Percentiles rank a stretch among this genome's conserved stretches.
Evolutionary conservation across 2,113 vertebrate species (phyloP).

Genomic region (Sebastes fasciatus): DNA sequence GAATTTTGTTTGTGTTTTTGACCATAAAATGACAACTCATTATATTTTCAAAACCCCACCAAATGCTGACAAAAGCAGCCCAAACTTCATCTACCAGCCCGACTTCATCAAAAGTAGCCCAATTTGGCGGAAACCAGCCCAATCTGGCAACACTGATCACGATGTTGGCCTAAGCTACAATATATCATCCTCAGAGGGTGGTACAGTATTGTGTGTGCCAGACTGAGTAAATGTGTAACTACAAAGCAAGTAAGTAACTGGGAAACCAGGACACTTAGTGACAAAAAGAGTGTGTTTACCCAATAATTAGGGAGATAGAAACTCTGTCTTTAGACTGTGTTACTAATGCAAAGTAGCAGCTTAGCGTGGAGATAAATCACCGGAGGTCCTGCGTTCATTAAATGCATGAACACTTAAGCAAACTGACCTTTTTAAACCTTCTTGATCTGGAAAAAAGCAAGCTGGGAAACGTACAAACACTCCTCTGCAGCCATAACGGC

Average conservation of each 20-base stretch:
- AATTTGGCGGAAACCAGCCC: too few species aligned
- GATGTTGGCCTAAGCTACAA: not conserved
- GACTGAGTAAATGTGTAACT: constrained; percentile 14
- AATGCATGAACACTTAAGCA: constrained; percentile 24
- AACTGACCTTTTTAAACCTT: constrained; percentile 30
- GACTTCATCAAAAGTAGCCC: too few species aligned
- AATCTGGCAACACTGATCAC: too few species aligned
- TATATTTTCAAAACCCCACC: too few species aligned
- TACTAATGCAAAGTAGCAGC: not conserved
- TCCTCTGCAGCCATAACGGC: constrained; percentile 16
- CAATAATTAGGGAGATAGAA: constrained; percentile 20
- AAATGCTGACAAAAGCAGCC: too few species aligned
- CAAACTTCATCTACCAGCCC: too few species aligned
- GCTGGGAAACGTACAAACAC: not conserved
- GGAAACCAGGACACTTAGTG: constrained; percentile 24
- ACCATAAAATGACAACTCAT: too few species aligned
- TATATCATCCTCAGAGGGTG: not conserved
- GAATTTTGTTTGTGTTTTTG: too few species aligned
- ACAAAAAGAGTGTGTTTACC: constrained; percentile 47
- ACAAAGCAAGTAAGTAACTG: constrained; percentile 26
- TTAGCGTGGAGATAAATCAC: constrained; percentile 33
- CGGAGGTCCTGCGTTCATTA: constrained; percentile 24
- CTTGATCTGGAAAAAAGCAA: constrained; percentile 25
- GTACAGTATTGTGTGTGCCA: not conserved
- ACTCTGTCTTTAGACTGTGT: not conserved